Evolutionary conservation across 2,113 vertebrate species (phyloP).

Genomic region (Sinocyclocheilus maitianheensis): DNA sequence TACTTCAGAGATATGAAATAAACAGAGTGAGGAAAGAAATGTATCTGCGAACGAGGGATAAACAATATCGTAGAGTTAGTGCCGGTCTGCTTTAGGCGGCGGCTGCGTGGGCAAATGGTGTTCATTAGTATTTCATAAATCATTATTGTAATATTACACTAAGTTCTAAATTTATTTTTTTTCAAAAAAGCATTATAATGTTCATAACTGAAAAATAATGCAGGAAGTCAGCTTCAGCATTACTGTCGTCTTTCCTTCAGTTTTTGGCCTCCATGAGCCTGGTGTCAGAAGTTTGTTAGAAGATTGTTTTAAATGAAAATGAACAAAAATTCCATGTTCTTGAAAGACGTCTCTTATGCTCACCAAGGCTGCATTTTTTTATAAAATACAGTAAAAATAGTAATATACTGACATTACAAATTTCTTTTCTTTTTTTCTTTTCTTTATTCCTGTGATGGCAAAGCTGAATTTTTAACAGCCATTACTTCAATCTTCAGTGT

Average conservation of each 20-base stretch:
- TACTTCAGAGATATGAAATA: slow-evolving; percentile 56
- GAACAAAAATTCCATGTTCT: background rate
- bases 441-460: no score
- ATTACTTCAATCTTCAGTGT: no score
- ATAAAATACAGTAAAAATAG: no score
- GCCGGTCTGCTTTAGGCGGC: slow-evolving; percentile 46
- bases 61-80: slow-evolving; percentile 41
- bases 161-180: background rate
- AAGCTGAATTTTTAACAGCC: no score
- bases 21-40: slow-evolving; percentile 45
- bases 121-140: slow-evolving; percentile 43
- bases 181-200: background rate
- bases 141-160: slow-evolving; percentile 25
- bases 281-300: slow-evolving; percentile 49
- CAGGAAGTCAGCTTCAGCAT: slow-evolving; percentile 1
- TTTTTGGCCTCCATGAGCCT: slow-evolving; percentile 52
- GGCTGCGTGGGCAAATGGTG: slow-evolving; percentile 6
- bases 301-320: background rate
- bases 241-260: slow-evolving; percentile 14
- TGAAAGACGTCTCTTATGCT: no score
- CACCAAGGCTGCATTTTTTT: no score
- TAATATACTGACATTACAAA: no score
- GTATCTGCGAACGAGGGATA: slow-evolving; percentile 44
- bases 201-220: background rate
- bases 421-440: no score